Evolutionary conservation across 2,888 invertebrate species (phyloP), one percentile per base, ranked within the genome.

Genomic region (Nomada ruficornis): DNA sequence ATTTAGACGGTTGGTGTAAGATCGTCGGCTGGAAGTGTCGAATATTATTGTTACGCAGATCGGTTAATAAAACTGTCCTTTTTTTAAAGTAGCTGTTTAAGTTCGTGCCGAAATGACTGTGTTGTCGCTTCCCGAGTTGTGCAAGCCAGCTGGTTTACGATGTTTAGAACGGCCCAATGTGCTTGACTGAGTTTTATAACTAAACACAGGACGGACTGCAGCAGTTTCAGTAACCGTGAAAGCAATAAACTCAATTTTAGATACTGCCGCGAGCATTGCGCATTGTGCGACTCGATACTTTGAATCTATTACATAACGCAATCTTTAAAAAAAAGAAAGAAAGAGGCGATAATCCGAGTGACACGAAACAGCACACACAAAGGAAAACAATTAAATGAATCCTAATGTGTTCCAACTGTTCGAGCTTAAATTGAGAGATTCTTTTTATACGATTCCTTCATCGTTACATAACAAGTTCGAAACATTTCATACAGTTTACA

Each of bases 391-490:
- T 47, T 47, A 15, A 36, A 36, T 36, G 7, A 36, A 36, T 36
- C 36, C 7, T 36, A 36, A 7, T 36, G 36, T 36, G 36, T 7
- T 36, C 36, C 7, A 36, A 36, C 36, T 36, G 36, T 47, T 47
- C 15, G 1, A 47, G 15, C 15, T 47, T 2, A 47, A 47, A 15
- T 15, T 15, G 15, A 47, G 15, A 36, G 36, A 47, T 15, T 1
- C 15, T 47, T 47, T 47, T 47, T 15, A 47, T 47, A 11, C 26
- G n/a, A 57, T 5, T 26, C 13, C 36, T 42, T 10, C 18, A 5
- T 9, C 1, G 42, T 81, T 79, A 79, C 50, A n/a, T 74, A 81
- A 81, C 42, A 20, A 7, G 42, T 65, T 71, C 20, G 7, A 67
- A 74, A 81, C 47, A 60, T 74, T 74, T 79, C 20, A 44, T 42